These are phyloP conservation scores for Rhimphoctona megacephalus DNA, from an alignment of 2,888 invertebrate species.

Conservation along the genomic window DNA sequence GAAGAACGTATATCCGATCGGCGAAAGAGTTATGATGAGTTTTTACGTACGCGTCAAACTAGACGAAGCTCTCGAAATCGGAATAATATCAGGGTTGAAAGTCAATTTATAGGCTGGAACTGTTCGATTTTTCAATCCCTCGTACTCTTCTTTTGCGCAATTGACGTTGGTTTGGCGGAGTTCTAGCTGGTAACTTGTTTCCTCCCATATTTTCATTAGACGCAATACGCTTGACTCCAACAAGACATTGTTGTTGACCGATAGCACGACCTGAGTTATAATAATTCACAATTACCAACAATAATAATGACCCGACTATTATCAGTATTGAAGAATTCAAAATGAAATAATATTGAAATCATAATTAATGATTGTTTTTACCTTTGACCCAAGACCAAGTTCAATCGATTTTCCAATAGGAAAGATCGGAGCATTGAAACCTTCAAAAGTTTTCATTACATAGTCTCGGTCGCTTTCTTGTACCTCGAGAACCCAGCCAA, in stretches of 20 bases:
- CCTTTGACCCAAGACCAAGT: slow-evolving; percentile 89
- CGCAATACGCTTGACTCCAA: slow-evolving; percentile 88
- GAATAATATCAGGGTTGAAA: slow-evolving; percentile 88
- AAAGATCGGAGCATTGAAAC: slow-evolving; percentile 88
- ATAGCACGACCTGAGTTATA: slow-evolving; percentile 85
- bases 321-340: background rate
- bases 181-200: slow-evolving; percentile 96
- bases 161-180: slow-evolving; percentile 92
- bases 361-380: slow-evolving; percentile 74
- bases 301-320: background rate
- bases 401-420: slow-evolving; percentile 89
- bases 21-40: background rate
- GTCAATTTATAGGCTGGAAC: slow-evolving; percentile 91
- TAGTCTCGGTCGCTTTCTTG: slow-evolving; percentile 86
- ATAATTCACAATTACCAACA: background rate
- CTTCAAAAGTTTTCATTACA: slow-evolving; percentile 88
- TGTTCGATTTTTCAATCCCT: slow-evolving; percentile 88
- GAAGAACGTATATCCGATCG: background rate
- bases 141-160: slow-evolving; percentile 93
- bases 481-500: slow-evolving; percentile 94
- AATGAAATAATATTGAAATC: background rate
- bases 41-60: slow-evolving; percentile 57
- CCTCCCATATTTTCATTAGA: slow-evolving; percentile 96
- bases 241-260: slow-evolving; percentile 87
- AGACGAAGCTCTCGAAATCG: slow-evolving; percentile 80